phyloP scores from a whole-genome alignment of 2,888 invertebrate species.

The Phragmatobia fuliginosa region DNA sequence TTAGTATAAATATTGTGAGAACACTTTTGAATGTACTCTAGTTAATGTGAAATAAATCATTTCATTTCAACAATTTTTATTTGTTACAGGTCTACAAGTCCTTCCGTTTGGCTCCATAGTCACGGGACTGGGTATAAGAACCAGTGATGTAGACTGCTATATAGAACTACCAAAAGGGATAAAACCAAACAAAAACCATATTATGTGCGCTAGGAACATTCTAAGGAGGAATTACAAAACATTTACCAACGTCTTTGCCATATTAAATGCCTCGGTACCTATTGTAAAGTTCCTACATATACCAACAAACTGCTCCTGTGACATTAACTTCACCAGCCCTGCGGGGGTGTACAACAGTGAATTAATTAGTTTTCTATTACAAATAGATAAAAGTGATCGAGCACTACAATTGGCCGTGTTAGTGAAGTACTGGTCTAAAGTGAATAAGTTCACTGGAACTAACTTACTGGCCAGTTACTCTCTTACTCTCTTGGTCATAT shows the following conservation, averaged over 20 bases:
- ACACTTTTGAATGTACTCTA: no score
- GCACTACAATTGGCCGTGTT: conserved; percentile 87
- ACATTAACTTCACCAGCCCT: conserved; percentile 90
- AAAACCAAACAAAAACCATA: conserved; percentile 37
- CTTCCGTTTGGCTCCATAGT: conserved; percentile 91
- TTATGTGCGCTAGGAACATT: conserved; percentile 63
- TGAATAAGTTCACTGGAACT: conserved; percentile 85
- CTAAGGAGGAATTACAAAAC: conserved; percentile 60
- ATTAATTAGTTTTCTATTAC: conserved; percentile 87
- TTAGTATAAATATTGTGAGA: no score
- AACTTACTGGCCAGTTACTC: conserved; percentile 89
- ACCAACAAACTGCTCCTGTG: conserved; percentile 88
- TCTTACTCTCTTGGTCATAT: conserved; percentile 88
- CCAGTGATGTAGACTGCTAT: conserved; percentile 92
- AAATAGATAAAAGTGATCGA: conserved; percentile 79
- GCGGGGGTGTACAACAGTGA: conserved; percentile 89
- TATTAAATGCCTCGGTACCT: conserved; percentile 88
- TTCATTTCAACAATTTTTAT: no score
- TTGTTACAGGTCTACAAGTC: conserved; percentile 68
- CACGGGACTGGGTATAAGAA: conserved; percentile 89
- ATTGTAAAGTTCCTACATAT: conserved; percentile 90
- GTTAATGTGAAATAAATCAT: no score
- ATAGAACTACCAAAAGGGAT: conserved; percentile 72
- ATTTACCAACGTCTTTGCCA: neutral
- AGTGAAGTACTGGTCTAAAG: conserved; percentile 92